Percentiles rank a stretch among this genome's conserved stretches.
Conservation (phyloP, 2,113 vertebrate genomes). For the Cebus imitator region DNA sequence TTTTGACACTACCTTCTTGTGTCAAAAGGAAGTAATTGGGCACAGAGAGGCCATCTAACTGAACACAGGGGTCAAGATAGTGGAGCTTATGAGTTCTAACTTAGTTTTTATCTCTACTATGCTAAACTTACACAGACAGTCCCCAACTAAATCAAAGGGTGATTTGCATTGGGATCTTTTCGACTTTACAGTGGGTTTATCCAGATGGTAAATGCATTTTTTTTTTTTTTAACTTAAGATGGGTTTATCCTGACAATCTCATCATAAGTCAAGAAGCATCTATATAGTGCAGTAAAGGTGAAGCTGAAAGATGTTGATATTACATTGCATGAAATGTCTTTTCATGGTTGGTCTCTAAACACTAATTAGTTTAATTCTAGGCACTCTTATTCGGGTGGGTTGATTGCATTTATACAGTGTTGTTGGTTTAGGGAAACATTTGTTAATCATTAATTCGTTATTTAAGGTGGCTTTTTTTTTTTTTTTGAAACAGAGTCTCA, state of each 20-base stretch:
- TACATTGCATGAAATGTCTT: neutral
- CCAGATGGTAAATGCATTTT: neutral
- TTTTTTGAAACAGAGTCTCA: too few species aligned
- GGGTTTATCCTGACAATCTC: neutral
- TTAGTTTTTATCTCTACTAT: neutral
- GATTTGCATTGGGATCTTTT: neutral
- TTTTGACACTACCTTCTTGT: neutral
- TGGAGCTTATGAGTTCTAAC: neutral
- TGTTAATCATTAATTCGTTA: neutral
- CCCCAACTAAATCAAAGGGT: neutral
- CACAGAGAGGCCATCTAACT: neutral
- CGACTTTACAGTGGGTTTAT: neutral
- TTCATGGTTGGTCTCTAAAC: neutral
- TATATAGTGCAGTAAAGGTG: neutral
- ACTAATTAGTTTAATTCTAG: neutral
- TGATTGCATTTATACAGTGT: neutral
- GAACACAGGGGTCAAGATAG: neutral
- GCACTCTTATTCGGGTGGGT: neutral
- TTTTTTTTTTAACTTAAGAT: neutral
- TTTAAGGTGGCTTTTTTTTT: neutral
- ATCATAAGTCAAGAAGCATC: neutral
- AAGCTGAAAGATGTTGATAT: neutral
- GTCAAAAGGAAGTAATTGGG: neutral
- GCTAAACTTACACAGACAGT: neutral
- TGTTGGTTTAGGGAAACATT: neutral